Evolutionary conservation across 1,140 invertebrate genomes (phyloP), one percentile per base, ranked within the genome.

Genomic region (Meloidogyne floridensis): DNA sequence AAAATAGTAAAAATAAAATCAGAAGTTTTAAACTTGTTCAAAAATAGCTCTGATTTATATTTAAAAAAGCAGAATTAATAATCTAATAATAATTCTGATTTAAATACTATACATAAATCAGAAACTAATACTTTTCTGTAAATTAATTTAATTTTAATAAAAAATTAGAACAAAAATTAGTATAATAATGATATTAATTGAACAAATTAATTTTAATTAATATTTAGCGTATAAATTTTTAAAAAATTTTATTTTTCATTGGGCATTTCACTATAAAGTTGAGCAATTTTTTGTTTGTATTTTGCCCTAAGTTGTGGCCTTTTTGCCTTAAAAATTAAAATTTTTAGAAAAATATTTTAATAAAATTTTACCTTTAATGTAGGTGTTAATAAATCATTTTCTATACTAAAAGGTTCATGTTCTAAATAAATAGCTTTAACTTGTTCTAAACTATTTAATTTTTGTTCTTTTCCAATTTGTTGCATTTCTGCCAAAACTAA

Each of bases 381-480:
- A 56, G 97, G 96, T 59, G 97, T 98, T 47, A 99, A 91, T n/a
- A 99, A 93, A 80, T 95, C 96, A 91, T 98, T 98, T 92, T 98
- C 96, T 75, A 98, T 93, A 59, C 95, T 95, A 92, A 98, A 99
- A 71, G 94, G 94, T 51, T 90, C 86, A 8, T 95, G 93, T 91
- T 96, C 94, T 51, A 99, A 91, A 56, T 42, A 77, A 54, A 91
- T 96, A 95, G 83, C 90, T 81, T 89, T 88, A 11, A 89, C 88
- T 74, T 88, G 88, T 80, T 89, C 88, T 80, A 89, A 89, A 69
- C 81, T 84, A 80, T 90, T 89, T 80, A 89, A 80, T 69, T 88
- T 86, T 59, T 88, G 84, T 32, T 82, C 81, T 76, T 90, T 90
- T 32, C 89, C 88, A 72, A 89, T 75, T 69, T 77, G 72, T 54